Percentiles rank a stretch among this genome's conserved stretches.
These are phyloP conservation scores for Clarias laeviceps DNA, from an alignment of 2,797 vertebrate genomes.

Conservation along the genomic window DNA sequence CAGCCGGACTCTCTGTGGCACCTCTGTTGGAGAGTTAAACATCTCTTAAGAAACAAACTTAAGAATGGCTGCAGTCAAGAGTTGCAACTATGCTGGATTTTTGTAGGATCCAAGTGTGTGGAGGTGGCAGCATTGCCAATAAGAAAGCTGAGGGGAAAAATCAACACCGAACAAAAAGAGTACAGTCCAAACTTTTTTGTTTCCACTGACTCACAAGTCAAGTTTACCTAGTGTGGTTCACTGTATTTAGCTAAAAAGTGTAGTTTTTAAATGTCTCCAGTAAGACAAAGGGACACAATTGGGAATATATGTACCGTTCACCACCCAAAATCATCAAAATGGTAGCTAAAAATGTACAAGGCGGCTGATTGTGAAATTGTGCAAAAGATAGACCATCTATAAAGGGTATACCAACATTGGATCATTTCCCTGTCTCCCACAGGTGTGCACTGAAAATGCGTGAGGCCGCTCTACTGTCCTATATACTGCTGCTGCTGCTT, in stretches of 20 bases:
- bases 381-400: neutral
- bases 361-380: neutral
- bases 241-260: neutral
- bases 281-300: neutral
- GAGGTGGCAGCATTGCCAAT: neutral
- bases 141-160: neutral
- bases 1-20: too few relatives aligned
- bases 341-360: neutral
- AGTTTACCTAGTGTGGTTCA: neutral
- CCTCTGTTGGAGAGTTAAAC: neutral
- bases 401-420: neutral
- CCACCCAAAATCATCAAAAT: neutral
- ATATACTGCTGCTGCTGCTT: slow-evolving; percentile 66
- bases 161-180: too few relatives aligned
- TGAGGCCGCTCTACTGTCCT: slow-evolving; percentile 32
- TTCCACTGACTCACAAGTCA: neutral
- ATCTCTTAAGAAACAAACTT: neutral
- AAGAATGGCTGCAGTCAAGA: neutral
- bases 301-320: neutral
- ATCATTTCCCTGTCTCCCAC: slow-evolving; percentile 26
- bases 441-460: slow-evolving; percentile 64
- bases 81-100: neutral
- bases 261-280: neutral
- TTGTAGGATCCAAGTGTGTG: too few relatives aligned
- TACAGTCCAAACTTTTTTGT: neutral